Percentiles rank a stretch among this genome's conserved stretches.
Conservation (phyloP, 2,888 invertebrate species). For the Dascillus cervinus region DNA sequence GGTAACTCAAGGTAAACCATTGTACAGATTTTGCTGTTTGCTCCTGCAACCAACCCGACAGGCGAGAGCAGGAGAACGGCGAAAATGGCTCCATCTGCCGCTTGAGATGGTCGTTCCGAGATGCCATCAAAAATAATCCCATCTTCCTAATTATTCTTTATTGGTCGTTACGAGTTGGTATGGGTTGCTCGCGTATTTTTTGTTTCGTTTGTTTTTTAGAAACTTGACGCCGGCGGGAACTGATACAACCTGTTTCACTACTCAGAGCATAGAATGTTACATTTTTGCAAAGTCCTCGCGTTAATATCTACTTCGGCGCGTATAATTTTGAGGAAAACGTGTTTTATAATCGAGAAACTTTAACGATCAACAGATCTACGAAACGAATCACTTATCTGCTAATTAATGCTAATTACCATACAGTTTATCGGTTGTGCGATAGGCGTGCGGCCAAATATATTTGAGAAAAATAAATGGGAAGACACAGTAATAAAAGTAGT, state of each 20-base stretch:
- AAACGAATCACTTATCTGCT: slow-evolving; percentile 3
- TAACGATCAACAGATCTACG: too few relatives aligned
- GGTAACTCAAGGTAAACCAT: too few relatives aligned
- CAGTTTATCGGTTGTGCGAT: slow-evolving; percentile 6
- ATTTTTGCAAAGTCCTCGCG: slow-evolving; percentile 9
- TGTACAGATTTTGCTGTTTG: too few relatives aligned
- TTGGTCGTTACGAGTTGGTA: slow-evolving; percentile 24
- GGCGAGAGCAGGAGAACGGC: slow-evolving; percentile 21
- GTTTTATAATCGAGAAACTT: too few relatives aligned
- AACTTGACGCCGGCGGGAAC: slow-evolving; percentile 30
- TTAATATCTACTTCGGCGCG: slow-evolving; percentile 7
- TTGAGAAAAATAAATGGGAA: too few relatives aligned
- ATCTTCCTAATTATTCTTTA: slow-evolving; percentile 35
- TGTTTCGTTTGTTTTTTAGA: slow-evolving; percentile 27
- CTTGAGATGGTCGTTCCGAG: slow-evolving; percentile 15
- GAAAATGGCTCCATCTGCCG: slow-evolving; percentile 23
- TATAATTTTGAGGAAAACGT: too few relatives aligned
- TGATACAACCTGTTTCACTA: slow-evolving; percentile 38
- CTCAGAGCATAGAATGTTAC: slow-evolving; percentile 10
- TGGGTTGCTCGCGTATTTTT: slow-evolving; percentile 23
- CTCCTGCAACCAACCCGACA: slow-evolving; percentile 30
- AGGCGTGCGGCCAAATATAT: too few relatives aligned
- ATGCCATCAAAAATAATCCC: slow-evolving; percentile 29
- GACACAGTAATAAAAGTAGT: slow-evolving; percentile 19
- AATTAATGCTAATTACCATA: slow-evolving; percentile 8